Conservation (phyloP, 2,888 invertebrate species). For the Baronia brevicornis region DNA sequence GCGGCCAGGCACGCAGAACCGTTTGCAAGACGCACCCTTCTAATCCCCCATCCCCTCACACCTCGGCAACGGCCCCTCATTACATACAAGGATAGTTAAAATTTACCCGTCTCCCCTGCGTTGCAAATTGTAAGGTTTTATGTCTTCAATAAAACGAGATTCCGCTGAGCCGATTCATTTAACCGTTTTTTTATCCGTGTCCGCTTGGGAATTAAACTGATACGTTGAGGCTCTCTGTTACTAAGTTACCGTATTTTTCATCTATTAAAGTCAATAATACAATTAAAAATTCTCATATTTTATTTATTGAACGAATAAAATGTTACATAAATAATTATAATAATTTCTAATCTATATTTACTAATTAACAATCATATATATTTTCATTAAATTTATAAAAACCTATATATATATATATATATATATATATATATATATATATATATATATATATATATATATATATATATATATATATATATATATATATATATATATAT, state of each 20-base stretch:
- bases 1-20: slow-evolving; percentile 63
- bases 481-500: neutral
- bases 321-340: no score
- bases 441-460: slow-evolving; percentile 1
- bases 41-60: slow-evolving; percentile 41
- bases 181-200: slow-evolving; percentile 20
- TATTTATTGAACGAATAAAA: no score
- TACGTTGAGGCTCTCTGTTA: no score
- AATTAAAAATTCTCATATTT: no score
- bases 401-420: no score
- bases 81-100: slow-evolving; percentile 70
- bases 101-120: slow-evolving; percentile 37
- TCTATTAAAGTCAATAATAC: no score
- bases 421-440: no score
- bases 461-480: slow-evolving; percentile 1
- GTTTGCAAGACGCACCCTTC: slow-evolving; percentile 72
- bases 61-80: slow-evolving; percentile 39
- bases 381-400: no score
- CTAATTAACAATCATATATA: no score
- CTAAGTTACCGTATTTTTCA: no score
- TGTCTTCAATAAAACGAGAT: slow-evolving; percentile 62
- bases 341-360: no score
- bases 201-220: no score
- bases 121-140: slow-evolving; percentile 53
- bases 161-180: slow-evolving; percentile 20